Percentiles rank a stretch among this genome's conserved stretches.
phyloP scores from a whole-genome alignment of 1,140 invertebrate species.

The Microplitis demolitor region DNA sequence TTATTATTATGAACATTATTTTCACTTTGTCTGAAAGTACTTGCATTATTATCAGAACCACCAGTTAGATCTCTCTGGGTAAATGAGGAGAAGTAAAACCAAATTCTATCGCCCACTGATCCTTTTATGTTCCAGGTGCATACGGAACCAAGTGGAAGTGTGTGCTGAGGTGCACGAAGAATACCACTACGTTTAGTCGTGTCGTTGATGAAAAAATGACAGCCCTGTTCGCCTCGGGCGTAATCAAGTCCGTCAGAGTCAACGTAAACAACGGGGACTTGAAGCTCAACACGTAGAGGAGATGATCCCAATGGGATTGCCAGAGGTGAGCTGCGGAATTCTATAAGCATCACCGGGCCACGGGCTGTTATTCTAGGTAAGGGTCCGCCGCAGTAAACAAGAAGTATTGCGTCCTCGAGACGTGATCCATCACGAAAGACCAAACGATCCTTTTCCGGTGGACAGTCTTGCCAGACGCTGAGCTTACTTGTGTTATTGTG shows the following conservation, averaged over 20 bases:
- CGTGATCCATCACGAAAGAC: conserved; percentile 85
- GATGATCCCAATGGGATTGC: conserved; percentile 73
- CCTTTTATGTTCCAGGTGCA: conserved; percentile 86
- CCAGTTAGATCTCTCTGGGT: conserved; percentile 71
- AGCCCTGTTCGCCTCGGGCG: conserved; percentile 63
- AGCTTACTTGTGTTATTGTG: conserved; percentile 71
- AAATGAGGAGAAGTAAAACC: conserved; percentile 87
- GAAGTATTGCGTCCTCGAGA: conserved; percentile 78
- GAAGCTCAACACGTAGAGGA: conserved; percentile 77
- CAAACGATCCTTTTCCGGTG: conserved; percentile 78
- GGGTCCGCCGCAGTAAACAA: conserved; percentile 86
- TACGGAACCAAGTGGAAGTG: conserved; percentile 81
- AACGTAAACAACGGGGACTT: conserved; percentile 84
- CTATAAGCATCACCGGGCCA: conserved; percentile 82
- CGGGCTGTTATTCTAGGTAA: conserved; percentile 72
- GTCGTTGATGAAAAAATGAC: conserved; percentile 60
- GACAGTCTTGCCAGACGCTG: conserved; percentile 82
- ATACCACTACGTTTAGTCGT: conserved; percentile 65
- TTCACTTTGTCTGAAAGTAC: conserved; percentile 52
- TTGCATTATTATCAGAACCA: conserved; percentile 43
- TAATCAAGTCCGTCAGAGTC: conserved; percentile 81
- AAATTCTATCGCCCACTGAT: conserved; percentile 76
- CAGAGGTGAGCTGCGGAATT: conserved; percentile 79
- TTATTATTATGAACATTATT: conserved; percentile 20
- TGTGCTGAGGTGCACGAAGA: conserved; percentile 79